Conservation (phyloP, 2,888 invertebrate genomes). For the Ormyrus nitidulus region DNA sequence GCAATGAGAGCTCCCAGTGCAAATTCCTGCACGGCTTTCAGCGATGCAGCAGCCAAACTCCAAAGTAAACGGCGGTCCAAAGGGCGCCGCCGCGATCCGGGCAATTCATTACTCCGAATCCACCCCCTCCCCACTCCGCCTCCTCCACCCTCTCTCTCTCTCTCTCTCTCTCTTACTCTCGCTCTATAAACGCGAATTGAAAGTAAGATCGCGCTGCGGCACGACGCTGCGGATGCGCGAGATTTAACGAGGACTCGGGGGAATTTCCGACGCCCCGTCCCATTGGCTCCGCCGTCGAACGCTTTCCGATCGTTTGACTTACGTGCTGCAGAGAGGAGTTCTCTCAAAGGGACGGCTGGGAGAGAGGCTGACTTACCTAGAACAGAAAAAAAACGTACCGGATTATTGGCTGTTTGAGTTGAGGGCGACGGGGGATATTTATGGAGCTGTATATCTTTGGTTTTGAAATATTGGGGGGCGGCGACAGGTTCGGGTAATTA, state of each 20-base stretch:
- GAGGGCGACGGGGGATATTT: too few species aligned
- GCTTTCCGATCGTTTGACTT: neutral
- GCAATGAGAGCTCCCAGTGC: too few species aligned
- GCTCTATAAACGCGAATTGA: slow-evolving; percentile 24
- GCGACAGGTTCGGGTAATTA: too few species aligned
- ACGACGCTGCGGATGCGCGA: neutral
- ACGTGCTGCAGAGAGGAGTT: neutral
- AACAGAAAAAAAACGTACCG: slow-evolving; percentile 11
- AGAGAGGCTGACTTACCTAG: slow-evolving; percentile 7
- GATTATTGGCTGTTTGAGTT: neutral
- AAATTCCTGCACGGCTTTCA: too few species aligned
- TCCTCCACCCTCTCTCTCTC: neutral
- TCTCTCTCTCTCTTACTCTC: neutral
- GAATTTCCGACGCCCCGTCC: neutral
- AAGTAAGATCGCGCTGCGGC: slow-evolving; percentile 29
- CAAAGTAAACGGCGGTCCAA: slow-evolving; percentile 3
- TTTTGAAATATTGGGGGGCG: too few species aligned
- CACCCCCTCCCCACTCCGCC: too few species aligned
- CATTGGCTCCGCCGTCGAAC: neutral
- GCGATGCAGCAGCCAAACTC: neutral
- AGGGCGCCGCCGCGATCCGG: neutral
- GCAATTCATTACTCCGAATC: slow-evolving; percentile 30
- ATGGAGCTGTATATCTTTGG: too few species aligned
- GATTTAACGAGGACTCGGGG: too few species aligned
- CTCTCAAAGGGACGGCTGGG: neutral